Evolutionary conservation across 1,140 invertebrate genomes (phyloP), one percentile per base, ranked within the genome.

Genomic region (Pseudomyrmex sp.): DNA sequence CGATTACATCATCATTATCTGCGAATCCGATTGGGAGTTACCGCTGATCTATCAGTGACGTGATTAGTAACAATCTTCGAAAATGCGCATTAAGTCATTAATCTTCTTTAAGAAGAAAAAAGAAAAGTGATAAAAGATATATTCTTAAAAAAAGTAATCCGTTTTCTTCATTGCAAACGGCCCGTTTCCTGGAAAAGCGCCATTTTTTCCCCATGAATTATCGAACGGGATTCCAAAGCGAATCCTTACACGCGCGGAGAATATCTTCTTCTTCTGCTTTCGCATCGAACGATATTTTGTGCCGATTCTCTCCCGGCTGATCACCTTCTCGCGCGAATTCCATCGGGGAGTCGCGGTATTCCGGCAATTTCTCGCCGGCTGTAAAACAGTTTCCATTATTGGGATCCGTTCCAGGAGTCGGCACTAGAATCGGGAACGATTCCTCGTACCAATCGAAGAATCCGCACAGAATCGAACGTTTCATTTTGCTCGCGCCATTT

Each of bases 151-250:
- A 13, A 35, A 35, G 4, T 35, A 35, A 35, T 7, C 35, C n/a
- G 10, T 70, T 70, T 10, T 5, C 48, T 10, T 61, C 4, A 44
- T 15, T n/a, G 12, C 15, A 9, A 15, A 63, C 12, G 23, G 12
- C 1, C 48, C 77, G 44, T 58, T 87, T 86, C 73, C 66, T 83
- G 73, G 79, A 87, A 86, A 48, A 44, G 44, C n/a, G 50, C 65
- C 68, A 87, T 87, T 87, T 87, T 63, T 72, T 1, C 54, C 54
- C 75, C 74, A 70, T 84, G 85, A 88, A 88, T 88, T 88, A 88
- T 86, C 86, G 69, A 88, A 82, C 69, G 82, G 59, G 75, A 88
- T 88, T 88, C 75, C 86, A 84, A 68, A 87, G 52, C 69, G 75
- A 87, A 88, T 87, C 69, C 74, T 87, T 65, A 84, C 65, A 7